Evolutionary conservation across 2,888 invertebrate species (phyloP).

Genomic region (Drosophila cognata): DNA sequence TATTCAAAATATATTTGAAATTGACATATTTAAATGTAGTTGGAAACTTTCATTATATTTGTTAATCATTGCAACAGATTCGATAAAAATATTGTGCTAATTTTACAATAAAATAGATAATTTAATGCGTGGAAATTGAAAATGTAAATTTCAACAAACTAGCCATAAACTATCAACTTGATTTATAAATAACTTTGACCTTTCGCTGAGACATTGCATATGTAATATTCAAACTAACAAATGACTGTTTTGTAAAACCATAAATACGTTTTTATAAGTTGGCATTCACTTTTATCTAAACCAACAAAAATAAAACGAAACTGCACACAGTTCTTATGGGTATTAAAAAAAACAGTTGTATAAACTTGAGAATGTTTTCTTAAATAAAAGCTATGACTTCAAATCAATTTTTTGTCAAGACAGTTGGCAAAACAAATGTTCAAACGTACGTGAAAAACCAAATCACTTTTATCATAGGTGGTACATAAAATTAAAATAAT

Average conservation of each 20-base stretch:
- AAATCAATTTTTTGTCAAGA: not conserved
- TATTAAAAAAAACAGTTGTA: constrained; percentile 5
- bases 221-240: not conserved
- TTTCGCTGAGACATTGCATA: not conserved
- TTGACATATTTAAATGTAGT: not conserved
- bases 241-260: not conserved
- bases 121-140: not conserved
- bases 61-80: not conserved
- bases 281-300: not conserved
- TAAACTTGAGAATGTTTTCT: not conserved
- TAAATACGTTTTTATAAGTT: not conserved
- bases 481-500: not conserved
- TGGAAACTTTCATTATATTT: not conserved
- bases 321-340: not conserved
- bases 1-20: not conserved
- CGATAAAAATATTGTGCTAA: not conserved
- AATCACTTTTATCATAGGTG: not conserved
- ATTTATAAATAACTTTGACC: not conserved
- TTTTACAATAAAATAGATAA: not conserved
- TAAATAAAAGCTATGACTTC: not conserved
- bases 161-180: not conserved
- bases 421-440: not conserved
- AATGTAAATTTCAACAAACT: not conserved
- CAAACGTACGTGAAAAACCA: not conserved
- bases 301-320: not conserved